These are phyloP conservation scores for Anoplius nigerrimus DNA, from an alignment of 2,888 invertebrate species.

Conservation along the genomic window DNA sequence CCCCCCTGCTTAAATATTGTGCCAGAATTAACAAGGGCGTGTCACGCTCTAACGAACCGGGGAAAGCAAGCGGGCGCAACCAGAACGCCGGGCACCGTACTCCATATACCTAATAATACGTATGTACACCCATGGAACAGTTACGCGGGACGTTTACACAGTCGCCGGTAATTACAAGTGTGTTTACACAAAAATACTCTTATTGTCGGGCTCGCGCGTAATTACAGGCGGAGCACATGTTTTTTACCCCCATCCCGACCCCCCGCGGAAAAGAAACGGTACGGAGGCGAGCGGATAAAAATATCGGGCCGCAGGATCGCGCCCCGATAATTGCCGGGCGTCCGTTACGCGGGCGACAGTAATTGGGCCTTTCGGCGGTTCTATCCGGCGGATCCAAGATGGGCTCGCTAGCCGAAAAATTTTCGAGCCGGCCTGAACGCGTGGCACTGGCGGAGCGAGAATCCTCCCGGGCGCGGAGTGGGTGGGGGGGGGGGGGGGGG, in stretches of 20 bases:
- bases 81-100: conserved; percentile 16
- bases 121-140: conserved; percentile 23
- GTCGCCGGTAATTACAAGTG: conserved; percentile 53
- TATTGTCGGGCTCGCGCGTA: conserved; percentile 6
- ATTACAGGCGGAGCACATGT: conserved; percentile 18
- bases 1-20: conserved; percentile 61
- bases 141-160: conserved; percentile 35
- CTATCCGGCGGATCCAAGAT: too few species aligned
- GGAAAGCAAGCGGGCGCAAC: conserved; percentile 45
- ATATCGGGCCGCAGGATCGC: too few species aligned
- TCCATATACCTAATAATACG: conserved; percentile 34
- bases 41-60: conserved; percentile 55
- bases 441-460: too few species aligned
- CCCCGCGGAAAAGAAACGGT: too few species aligned
- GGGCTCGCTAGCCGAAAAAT: too few species aligned
- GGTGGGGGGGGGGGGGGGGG: too few species aligned
- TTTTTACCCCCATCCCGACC: conserved; percentile 1
- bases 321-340: too few species aligned
- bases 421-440: too few species aligned
- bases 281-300: too few species aligned
- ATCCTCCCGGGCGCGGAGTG: too few species aligned
- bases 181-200: conserved; percentile 51
- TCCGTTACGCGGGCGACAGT: too few species aligned
- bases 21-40: conserved; percentile 55
- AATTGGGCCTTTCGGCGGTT: too few species aligned